Percentiles rank a stretch among this genome's conserved stretches.
phyloP scores from a whole-genome alignment of 2,888 invertebrate genomes.

The Pilophorus perplexus region DNA sequence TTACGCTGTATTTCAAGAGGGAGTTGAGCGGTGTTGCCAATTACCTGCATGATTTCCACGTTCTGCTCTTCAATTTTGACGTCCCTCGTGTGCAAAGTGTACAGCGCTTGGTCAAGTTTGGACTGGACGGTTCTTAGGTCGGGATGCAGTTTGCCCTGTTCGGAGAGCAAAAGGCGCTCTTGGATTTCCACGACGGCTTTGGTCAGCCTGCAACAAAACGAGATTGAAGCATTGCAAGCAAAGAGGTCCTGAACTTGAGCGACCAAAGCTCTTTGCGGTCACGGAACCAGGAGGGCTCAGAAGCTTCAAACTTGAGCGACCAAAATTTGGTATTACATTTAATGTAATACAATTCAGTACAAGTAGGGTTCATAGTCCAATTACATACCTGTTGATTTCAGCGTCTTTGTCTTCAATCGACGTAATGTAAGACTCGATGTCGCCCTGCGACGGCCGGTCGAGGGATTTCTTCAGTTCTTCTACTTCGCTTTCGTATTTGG shows the following conservation, averaged over 20 bases:
- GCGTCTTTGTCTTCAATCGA: conserved; percentile 41
- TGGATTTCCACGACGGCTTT: conserved; percentile 41
- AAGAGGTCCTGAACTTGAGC: no score
- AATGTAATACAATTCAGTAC: no score
- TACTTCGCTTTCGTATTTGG: conserved; percentile 16
- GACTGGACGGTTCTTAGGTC: conserved; percentile 50
- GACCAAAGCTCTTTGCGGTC: no score
- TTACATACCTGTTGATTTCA: conserved; percentile 44
- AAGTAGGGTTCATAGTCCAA: no score
- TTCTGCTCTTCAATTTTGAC: conserved; percentile 83
- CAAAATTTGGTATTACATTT: no score
- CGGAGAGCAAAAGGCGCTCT: conserved; percentile 43
- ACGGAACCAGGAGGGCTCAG: no score
- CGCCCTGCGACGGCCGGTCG: background rate
- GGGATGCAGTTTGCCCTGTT: conserved; percentile 43
- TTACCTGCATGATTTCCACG: conserved; percentile 71
- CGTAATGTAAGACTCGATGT: conserved; percentile 2
- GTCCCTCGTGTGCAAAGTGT: conserved; percentile 82
- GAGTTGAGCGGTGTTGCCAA: background rate
- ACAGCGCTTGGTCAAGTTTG: conserved; percentile 75
- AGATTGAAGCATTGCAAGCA: no score
- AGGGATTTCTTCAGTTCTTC: background rate
- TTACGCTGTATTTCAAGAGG: no score
- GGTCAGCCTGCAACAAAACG: no score
- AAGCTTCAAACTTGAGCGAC: no score